A percentile compares a stretch with the other conserved stretches of the same genome.
These are phyloP conservation scores for Trisateles emortualis DNA, from an alignment of 2,888 invertebrate genomes.

Conservation along the genomic window DNA sequence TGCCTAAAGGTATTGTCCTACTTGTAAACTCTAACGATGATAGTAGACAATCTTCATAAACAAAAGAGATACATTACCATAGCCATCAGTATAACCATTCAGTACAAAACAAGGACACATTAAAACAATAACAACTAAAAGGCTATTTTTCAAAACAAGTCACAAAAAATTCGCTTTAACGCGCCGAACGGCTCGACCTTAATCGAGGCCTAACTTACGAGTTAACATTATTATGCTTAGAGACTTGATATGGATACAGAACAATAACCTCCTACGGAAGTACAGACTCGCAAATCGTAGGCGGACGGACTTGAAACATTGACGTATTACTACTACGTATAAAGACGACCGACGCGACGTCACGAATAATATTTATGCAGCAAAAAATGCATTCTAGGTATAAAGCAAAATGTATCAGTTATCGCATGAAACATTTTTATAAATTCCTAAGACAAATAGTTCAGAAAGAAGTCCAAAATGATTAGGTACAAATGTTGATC, in stretches of 20 bases:
- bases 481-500: no score
- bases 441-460: no score
- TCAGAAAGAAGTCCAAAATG: no score
- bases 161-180: conserved; percentile 26
- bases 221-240: conserved; percentile 36
- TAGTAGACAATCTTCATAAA: conserved; percentile 4
- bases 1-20: background rate
- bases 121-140: conserved; percentile 17
- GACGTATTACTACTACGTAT: conserved; percentile 12
- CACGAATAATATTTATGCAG: background rate
- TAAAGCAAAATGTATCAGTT: no score
- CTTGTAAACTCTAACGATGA: conserved; percentile 1
- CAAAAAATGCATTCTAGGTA: background rate
- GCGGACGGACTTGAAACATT: conserved; percentile 37
- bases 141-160: conserved; percentile 21
- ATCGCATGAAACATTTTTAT: no score
- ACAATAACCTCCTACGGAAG: conserved; percentile 62
- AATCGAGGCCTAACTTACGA: conserved; percentile 37
- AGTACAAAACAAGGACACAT: conserved; percentile 15
- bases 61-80: conserved; percentile 10
- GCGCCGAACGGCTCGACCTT: no score
- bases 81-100: conserved; percentile 7
- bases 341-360: background rate
- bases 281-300: conserved; percentile 44
- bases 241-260: conserved; percentile 56